Percentiles rank a stretch among this genome's conserved stretches.
These are phyloP conservation scores for Podotricha telesiphe DNA, from an alignment of 2,888 invertebrate species.

Conservation along the genomic window DNA sequence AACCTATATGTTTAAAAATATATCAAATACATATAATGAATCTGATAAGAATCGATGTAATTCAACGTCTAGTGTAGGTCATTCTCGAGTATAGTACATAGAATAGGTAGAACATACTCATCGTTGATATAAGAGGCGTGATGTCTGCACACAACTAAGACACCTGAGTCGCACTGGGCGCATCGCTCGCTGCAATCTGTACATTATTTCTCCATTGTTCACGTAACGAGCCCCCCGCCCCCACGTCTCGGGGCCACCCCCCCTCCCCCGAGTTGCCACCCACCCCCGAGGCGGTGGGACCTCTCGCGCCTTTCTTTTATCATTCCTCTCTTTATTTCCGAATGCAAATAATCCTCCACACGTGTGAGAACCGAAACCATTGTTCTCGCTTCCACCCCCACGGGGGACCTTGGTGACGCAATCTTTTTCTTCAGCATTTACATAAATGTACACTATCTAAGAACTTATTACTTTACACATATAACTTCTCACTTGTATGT, in stretches of 20 bases:
- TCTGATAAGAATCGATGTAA: conserved; percentile 3
- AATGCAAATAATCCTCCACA: conserved; percentile 85
- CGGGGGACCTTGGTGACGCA: conserved; percentile 82
- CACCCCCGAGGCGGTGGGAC: conserved; percentile 82
- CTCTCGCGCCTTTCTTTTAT: conserved; percentile 84
- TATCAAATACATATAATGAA: no score
- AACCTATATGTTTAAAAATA: background rate
- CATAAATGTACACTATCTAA: conserved; percentile 71
- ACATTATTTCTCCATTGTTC: conserved; percentile 85
- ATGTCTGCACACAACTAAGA: conserved; percentile 74
- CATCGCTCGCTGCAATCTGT: conserved; percentile 85
- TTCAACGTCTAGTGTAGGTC: background rate
- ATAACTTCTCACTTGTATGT: conserved; percentile 38
- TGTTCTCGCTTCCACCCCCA: conserved; percentile 80
- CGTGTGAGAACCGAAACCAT: conserved; percentile 85
- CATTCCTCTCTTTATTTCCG: conserved; percentile 84
- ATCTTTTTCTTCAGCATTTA: conserved; percentile 81
- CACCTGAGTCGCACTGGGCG: conserved; percentile 82
- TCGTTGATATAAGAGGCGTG: conserved; percentile 53
- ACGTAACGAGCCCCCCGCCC: conserved; percentile 77
- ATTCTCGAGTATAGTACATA: conserved; percentile 2
- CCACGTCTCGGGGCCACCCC: conserved; percentile 54
- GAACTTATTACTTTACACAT: conserved; percentile 53
- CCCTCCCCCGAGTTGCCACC: conserved; percentile 69
- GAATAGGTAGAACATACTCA: conserved; percentile 13